Conservation (phyloP, 1,140 invertebrate genomes). For the Sitophilus oryzae region DNA sequence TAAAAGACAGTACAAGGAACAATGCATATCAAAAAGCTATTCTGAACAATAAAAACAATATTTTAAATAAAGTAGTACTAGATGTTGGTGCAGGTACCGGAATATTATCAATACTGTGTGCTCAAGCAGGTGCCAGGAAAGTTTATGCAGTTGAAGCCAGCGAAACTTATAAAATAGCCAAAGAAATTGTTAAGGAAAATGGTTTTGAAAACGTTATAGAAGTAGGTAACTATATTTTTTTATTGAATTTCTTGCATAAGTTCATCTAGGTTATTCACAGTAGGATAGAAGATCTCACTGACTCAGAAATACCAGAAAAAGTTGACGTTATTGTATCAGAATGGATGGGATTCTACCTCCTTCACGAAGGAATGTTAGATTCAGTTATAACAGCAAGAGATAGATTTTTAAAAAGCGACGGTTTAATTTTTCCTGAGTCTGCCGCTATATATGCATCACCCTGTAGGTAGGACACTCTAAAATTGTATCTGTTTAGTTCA, state of each 20-base stretch:
- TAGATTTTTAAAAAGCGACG: constrained; percentile 77
- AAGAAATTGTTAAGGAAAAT: constrained; percentile 76
- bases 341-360: constrained; percentile 99
- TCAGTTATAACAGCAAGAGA: constrained; percentile 87
- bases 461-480: constrained; percentile 54
- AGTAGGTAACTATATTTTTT: constrained; percentile 40
- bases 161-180: constrained; percentile 79
- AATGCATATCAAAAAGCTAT: constrained; percentile 79
- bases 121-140: constrained; percentile 84
- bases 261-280: constrained; percentile 58
- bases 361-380: constrained; percentile 98
- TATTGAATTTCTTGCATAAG: background rate
- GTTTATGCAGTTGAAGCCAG: constrained; percentile 93
- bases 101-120: constrained; percentile 94
- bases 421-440: constrained; percentile 60
- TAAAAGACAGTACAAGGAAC: constrained; percentile 74
- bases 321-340: constrained; percentile 97
- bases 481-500: no score
- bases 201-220: constrained; percentile 51
- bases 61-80: constrained; percentile 74
- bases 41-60: constrained; percentile 58
- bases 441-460: constrained; percentile 59
- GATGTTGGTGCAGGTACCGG: constrained; percentile 97
- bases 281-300: constrained; percentile 65
- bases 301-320: constrained; percentile 67